Base-by-base conservation (phyloP, 1,140 invertebrate species). In the Gonatopus flavifemur region DNA sequence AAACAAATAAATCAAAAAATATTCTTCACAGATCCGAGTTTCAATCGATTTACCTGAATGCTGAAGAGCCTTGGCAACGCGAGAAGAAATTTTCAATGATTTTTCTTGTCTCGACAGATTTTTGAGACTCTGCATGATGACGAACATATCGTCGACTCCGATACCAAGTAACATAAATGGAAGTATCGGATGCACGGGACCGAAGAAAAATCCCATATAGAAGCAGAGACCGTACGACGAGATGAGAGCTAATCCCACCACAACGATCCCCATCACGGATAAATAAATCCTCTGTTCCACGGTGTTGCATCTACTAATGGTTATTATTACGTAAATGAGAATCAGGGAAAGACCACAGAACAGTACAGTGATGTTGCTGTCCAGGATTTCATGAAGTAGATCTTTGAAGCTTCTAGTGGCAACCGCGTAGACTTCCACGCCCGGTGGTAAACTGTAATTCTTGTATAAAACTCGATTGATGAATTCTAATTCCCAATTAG, bases 161-260 rank as follows among this genome's bases (percentile, higher is more conserved):
- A 81, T 74, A 45, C 82, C 82, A 10, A 84, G 66, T 3, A 85
- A 56, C 3, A 85, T 52, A 59, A 84, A 84, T 15, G 83, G 83
- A 51, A 85, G 68, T 20, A 84, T 78, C 5, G 79, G 77, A 66
- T 84, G 81, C 21, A 84, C 71, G 18, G 82, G 82, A 6, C 81
- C 81, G 55, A 82, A 83, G 3, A 74, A 70, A 32, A 80, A 74
- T 8, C 80, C 80, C 52, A 82, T 65, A 13, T 77, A 72, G 37
- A 76, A 82, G 39, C 81, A 82, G 1, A 84, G 4, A 13, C 82
- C 83, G 56, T 82, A 84, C 0, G 81, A 78, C 16, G 81, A 72
- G 19, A 80, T 47, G 5, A 84, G 74, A 3, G 82, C 71, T 38
- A 82, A 73, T 3, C 77, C 80, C 7, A 84, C 79, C 15, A 80